Evolutionary conservation across 2,888 invertebrate species (phyloP).

Genomic region (Epinotia demarniana): DNA sequence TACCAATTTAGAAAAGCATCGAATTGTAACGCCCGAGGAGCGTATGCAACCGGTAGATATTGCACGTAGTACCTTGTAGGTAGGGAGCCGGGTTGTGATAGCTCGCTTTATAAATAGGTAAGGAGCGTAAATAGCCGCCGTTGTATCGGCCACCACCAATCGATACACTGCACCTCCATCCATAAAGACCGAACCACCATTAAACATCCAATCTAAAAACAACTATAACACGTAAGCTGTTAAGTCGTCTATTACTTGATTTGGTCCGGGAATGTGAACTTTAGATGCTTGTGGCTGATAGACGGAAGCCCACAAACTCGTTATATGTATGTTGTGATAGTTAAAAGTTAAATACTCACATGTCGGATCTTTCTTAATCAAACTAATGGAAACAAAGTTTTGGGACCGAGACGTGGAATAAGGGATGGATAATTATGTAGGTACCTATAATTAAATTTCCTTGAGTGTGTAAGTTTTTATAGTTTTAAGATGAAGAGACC

Average conservation of each 20-base stretch:
- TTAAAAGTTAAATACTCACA: slow-evolving; percentile 81
- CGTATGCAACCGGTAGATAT: slow-evolving; percentile 54
- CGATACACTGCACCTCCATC: slow-evolving; percentile 67
- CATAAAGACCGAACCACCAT: slow-evolving; percentile 57
- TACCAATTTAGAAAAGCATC: slow-evolving; percentile 39
- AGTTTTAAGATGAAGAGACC: neutral
- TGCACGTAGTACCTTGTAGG: slow-evolving; percentile 61
- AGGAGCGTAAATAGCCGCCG: slow-evolving; percentile 81
- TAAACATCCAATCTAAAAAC: slow-evolving; percentile 50
- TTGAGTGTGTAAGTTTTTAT: slow-evolving; percentile 8
- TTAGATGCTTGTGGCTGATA: slow-evolving; percentile 54
- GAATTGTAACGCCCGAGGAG: slow-evolving; percentile 50
- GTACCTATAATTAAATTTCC: slow-evolving; percentile 17
- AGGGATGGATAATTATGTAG: slow-evolving; percentile 24
- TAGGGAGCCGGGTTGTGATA: slow-evolving; percentile 69
- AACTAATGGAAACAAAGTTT: slow-evolving; percentile 74
- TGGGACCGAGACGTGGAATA: slow-evolving; percentile 51
- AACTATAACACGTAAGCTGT: slow-evolving; percentile 40
- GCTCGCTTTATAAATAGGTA: slow-evolving; percentile 82
- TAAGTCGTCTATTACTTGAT: slow-evolving; percentile 50
- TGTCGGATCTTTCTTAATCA: slow-evolving; percentile 77
- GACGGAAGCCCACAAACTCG: slow-evolving; percentile 64
- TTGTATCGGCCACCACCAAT: slow-evolving; percentile 81
- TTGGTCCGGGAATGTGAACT: slow-evolving; percentile 54
- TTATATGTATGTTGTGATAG: slow-evolving; percentile 67